Percentiles rank a stretch among this genome's conserved stretches.
Evolutionary conservation across 2,797 vertebrate species (phyloP).

Genomic region (Micrastur ruficollis): DNA sequence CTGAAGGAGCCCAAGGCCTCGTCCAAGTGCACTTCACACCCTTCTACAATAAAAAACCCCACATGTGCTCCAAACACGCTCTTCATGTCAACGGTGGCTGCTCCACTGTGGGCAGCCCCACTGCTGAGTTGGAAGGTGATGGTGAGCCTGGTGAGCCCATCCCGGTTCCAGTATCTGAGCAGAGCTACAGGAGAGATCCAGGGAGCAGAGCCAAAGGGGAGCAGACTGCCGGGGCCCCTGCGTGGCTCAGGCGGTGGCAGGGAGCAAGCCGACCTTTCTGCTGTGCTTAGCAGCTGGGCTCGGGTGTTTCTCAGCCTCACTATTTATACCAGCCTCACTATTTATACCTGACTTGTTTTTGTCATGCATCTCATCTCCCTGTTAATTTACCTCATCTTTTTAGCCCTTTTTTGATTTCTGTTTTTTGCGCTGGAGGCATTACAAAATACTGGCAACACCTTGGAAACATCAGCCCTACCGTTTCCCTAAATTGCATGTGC

Average conservation of each 20-base stretch:
- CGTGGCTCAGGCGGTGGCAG: neutral
- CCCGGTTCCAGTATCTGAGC: neutral
- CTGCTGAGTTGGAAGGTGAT: neutral
- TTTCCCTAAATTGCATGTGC: neutral
- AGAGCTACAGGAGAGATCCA: neutral
- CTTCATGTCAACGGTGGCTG: fast-evolving
- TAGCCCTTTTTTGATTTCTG: neutral
- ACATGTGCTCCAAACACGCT: fast-evolving
- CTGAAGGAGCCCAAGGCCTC: neutral
- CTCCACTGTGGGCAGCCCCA: fast-evolving
- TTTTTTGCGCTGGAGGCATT: neutral
- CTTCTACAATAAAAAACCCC: neutral
- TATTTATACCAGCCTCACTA: neutral
- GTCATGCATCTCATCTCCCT: neutral
- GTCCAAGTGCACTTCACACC: neutral
- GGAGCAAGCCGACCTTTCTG: neutral
- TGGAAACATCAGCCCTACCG: neutral
- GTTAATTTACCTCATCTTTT: neutral
- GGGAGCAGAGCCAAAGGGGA: neutral
- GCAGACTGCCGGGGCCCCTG: neutral
- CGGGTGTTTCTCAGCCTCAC: neutral
- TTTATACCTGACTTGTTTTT: neutral
- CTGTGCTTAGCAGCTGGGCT: neutral
- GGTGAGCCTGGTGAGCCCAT: neutral
- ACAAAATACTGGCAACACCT: neutral